Evolutionary conservation across 2,797 vertebrate species (phyloP).

Genomic region (Poeciliopsis presidionis): DNA sequence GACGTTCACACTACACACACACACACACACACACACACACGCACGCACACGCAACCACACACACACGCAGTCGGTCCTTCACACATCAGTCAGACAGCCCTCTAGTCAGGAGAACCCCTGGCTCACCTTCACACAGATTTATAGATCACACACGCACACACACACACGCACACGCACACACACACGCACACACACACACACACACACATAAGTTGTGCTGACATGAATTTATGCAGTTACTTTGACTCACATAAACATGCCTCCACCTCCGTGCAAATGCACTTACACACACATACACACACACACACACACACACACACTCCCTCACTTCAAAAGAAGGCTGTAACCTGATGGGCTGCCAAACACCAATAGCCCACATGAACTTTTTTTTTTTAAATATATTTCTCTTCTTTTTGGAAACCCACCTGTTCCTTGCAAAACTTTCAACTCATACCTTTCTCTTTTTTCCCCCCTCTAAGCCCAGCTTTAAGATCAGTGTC

Average conservation of each 20-base stretch:
- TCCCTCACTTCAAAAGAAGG: conserved; percentile 74
- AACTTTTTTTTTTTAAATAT: conserved; percentile 37
- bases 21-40: conserved; percentile 25
- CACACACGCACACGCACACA: conserved; percentile 42
- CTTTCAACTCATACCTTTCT: conserved; percentile 52
- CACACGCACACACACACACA: conserved; percentile 49
- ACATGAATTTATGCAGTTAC: conserved; percentile 73
- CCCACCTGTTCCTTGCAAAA: conserved; percentile 68
- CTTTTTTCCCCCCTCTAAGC: conserved; percentile 2
- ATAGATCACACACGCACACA: conserved; percentile 66
- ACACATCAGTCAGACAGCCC: conserved; percentile 80
- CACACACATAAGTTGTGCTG: conserved; percentile 57
- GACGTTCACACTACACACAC: conserved; percentile 43
- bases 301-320: conserved; percentile 42
- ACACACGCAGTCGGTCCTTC: conserved; percentile 47
- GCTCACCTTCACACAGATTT: conserved; percentile 84
- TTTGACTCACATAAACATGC: conserved; percentile 77
- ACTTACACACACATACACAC: too few relatives aligned
- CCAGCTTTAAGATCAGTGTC: conserved; percentile 31
- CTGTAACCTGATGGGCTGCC: conserved; percentile 65
- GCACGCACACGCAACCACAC: conserved; percentile 35
- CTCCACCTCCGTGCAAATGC: conserved; percentile 58
- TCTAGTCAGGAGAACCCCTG: conserved; percentile 85
- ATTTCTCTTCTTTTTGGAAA: conserved; percentile 46
- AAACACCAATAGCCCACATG: conserved; percentile 71